A percentile compares a stretch with the other conserved stretches of the same genome.
Evolutionary conservation across 2,797 vertebrate species (phyloP).

Genomic region (Stomatorhinus walkeri): DNA sequence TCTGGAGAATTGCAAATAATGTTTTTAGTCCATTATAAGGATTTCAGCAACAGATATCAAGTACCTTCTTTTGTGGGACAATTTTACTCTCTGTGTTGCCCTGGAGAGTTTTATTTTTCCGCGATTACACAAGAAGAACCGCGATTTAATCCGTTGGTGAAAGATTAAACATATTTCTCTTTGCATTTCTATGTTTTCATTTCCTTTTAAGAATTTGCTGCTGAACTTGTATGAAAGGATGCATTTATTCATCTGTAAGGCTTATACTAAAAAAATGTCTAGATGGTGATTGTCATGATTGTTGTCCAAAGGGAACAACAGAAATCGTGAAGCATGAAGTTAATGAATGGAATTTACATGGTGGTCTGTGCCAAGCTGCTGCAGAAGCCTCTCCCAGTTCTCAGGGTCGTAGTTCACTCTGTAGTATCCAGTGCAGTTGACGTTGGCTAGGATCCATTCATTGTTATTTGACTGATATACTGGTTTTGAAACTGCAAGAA

Average conservation of each 20-base stretch:
- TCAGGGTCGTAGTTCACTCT: constrained; percentile 63
- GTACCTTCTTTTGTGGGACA: not conserved
- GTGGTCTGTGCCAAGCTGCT: constrained; percentile 48
- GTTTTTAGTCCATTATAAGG: not conserved
- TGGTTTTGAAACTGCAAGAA: constrained; percentile 14
- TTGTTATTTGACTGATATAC: constrained; percentile 34
- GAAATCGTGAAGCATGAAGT: not conserved
- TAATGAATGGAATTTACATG: constrained; percentile 42
- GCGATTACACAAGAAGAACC: not conserved
- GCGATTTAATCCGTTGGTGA: not conserved
- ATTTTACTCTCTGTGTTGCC: not conserved
- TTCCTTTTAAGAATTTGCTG: not conserved
- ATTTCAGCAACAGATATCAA: not conserved
- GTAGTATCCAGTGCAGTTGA: constrained; percentile 58
- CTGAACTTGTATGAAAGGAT: not conserved
- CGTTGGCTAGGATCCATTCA: constrained; percentile 61
- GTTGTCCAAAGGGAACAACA: not conserved
- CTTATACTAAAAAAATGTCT: not conserved
- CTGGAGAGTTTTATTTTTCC: not conserved
- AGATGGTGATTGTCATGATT: not conserved
- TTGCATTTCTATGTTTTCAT: not conserved
- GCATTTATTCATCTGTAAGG: not conserved
- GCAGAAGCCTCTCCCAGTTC: constrained; percentile 59
- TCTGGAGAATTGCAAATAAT: not conserved
- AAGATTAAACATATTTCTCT: not conserved